These are phyloP conservation scores for Drosophila arizonae DNA, from an alignment of 1,140 invertebrate species.

Conservation along the genomic window DNA sequence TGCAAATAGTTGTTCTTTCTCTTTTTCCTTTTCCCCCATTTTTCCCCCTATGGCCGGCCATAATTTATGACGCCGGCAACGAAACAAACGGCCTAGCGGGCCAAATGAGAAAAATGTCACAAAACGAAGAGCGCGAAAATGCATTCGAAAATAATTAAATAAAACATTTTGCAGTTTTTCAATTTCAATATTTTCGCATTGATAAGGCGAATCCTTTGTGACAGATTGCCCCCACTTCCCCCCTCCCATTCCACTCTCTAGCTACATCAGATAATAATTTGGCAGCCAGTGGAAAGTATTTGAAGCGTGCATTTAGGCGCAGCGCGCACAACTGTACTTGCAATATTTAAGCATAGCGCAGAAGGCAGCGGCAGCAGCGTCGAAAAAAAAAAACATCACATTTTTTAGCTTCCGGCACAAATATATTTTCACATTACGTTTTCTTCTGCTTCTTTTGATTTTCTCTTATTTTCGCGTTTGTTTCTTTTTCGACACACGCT, in stretches of 20 bases:
- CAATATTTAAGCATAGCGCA: constrained; percentile 1
- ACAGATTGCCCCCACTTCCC: not conserved
- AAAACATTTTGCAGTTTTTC: constrained; percentile 26
- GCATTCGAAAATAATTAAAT: constrained; percentile 15
- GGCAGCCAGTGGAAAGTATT: constrained; percentile 12
- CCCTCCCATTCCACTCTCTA: too few species aligned
- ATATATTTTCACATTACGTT: constrained; percentile 62
- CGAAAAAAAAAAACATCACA: constrained; percentile 44
- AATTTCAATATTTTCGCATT: constrained; percentile 20
- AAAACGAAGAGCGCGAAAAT: constrained; percentile 22
- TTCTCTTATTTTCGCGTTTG: constrained; percentile 13
- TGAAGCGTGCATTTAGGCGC: constrained; percentile 35
- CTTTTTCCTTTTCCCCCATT: not conserved
- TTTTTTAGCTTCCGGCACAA: constrained; percentile 13
- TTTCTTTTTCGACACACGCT: constrained; percentile 39
- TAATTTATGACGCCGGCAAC: constrained; percentile 32
- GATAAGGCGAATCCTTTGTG: not conserved
- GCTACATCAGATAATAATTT: constrained; percentile 11
- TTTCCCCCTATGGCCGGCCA: not conserved
- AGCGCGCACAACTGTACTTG: constrained; percentile 60
- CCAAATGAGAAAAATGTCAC: constrained; percentile 57
- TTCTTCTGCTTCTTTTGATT: constrained; percentile 28
- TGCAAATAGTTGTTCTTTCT: not conserved
- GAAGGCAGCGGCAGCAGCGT: constrained; percentile 3
- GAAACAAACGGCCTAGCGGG: constrained; percentile 35